Evolutionary conservation across 2,888 invertebrate genomes (phyloP).

Genomic region (Meiosimyza decipiens): DNA sequence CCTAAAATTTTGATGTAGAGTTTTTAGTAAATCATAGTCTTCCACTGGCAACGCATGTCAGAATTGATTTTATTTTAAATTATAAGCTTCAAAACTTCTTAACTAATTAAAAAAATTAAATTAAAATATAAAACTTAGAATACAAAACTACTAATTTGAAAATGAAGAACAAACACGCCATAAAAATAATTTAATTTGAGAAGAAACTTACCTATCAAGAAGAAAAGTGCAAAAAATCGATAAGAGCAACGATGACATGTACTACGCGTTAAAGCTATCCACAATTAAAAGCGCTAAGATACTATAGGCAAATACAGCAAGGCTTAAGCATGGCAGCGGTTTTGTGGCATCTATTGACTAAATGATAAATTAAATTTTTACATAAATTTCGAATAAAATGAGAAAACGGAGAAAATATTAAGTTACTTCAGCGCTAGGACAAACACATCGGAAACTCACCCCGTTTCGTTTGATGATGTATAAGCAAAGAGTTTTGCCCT

Average conservation of each 20-base stretch:
- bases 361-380: conserved; percentile 2
- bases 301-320: conserved; percentile 43
- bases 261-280: background rate
- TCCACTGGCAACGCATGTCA: conserved; percentile 57
- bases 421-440: conserved; percentile 11
- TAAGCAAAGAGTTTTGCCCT: conserved; percentile 5
- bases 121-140: conserved; percentile 33
- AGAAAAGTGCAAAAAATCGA: conserved; percentile 26
- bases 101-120: conserved; percentile 32
- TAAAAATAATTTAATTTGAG: background rate
- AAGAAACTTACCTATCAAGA: background rate
- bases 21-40: conserved; percentile 61
- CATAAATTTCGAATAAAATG: conserved; percentile 30
- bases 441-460: conserved; percentile 1
- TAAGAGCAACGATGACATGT: conserved; percentile 23
- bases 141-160: background rate
- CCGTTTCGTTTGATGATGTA: background rate
- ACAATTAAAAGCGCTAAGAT: background rate
- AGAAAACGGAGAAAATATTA: conserved; percentile 38
- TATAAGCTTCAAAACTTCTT: conserved; percentile 31
- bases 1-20: conserved; percentile 6
- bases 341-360: conserved; percentile 6
- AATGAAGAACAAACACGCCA: background rate
- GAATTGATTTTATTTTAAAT: background rate
- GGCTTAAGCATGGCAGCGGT: conserved; percentile 36